These are phyloP conservation scores for Matsumurasca onukii DNA, from an alignment of 1,140 invertebrate species.

Conservation along the genomic window DNA sequence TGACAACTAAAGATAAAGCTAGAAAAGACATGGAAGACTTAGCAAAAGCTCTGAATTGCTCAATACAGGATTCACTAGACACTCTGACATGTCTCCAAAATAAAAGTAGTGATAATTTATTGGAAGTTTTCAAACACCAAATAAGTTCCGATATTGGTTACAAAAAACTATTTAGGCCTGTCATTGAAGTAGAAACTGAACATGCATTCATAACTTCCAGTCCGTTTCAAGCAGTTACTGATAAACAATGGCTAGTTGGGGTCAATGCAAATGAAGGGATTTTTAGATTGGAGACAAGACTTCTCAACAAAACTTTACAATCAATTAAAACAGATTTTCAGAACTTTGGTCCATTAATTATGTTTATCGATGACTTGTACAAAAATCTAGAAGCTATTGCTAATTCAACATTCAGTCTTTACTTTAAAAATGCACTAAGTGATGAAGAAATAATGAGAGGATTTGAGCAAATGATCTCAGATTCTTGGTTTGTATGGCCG, in stretches of 20 bases:
- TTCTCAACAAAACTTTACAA: neutral
- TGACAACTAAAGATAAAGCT: neutral
- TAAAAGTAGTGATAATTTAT: neutral
- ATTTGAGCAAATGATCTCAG: neutral
- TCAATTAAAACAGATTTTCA: neutral
- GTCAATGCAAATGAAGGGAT: conserved; percentile 3
- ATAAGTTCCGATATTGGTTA: neutral
- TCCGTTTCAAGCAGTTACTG: neutral
- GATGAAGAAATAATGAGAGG: neutral
- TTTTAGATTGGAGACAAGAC: neutral
- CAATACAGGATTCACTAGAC: neutral
- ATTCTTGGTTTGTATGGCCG: conserved; percentile 14
- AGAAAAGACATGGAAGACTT: conserved; percentile 1
- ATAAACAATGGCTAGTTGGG: conserved; percentile 5
- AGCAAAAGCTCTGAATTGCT: neutral
- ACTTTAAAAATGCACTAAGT: neutral
- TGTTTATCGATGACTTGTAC: neutral
- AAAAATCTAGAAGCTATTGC: neutral
- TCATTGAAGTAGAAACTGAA: conserved; percentile 10
- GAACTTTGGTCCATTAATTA: neutral
- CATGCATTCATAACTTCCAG: conserved; percentile 1
- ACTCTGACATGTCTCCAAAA: neutral
- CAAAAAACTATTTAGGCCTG: neutral
- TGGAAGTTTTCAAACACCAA: neutral
- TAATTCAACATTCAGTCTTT: neutral